These are phyloP conservation scores for Lutraria lutraria DNA, from an alignment of 2,888 invertebrate genomes.

Conservation along the genomic window DNA sequence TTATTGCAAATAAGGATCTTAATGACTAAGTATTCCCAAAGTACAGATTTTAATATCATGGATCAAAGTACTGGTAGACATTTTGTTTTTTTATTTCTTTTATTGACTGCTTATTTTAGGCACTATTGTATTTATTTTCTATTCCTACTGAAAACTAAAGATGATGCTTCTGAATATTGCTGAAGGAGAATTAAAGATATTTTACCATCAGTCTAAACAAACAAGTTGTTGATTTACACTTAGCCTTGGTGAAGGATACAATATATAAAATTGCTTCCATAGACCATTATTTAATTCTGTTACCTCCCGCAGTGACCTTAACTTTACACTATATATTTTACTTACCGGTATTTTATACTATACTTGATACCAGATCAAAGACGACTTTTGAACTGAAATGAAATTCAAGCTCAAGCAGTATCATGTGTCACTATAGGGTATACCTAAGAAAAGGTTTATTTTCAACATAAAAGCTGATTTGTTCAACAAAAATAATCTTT, in stretches of 20 bases:
- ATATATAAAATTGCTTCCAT: not conserved
- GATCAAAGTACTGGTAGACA: not conserved
- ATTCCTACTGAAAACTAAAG: not conserved
- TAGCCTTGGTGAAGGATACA: not conserved
- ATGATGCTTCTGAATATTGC: not conserved
- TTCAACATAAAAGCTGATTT: slow-evolving; percentile 34
- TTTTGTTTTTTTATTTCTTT: not conserved
- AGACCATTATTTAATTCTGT: not conserved
- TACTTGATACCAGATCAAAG: slow-evolving; percentile 56
- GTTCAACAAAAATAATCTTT: slow-evolving; percentile 30
- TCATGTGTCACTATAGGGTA: slow-evolving; percentile 74
- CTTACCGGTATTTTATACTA: slow-evolving; percentile 24
- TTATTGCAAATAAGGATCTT: too few species aligned
- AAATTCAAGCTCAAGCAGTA: slow-evolving; percentile 52
- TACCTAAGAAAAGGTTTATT: slow-evolving; percentile 46
- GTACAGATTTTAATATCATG: too few species aligned
- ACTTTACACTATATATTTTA: slow-evolving; percentile 30
- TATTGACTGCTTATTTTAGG: not conserved
- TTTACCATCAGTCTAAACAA: not conserved
- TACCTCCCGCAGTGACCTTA: slow-evolving; percentile 38
- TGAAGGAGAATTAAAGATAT: not conserved
- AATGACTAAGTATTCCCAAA: too few species aligned
- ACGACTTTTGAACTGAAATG: slow-evolving; percentile 43
- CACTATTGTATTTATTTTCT: not conserved
- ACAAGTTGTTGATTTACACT: not conserved